Base-by-base conservation (phyloP, 2,888 invertebrate genomes). In the Cosmia trapezina region DNA sequence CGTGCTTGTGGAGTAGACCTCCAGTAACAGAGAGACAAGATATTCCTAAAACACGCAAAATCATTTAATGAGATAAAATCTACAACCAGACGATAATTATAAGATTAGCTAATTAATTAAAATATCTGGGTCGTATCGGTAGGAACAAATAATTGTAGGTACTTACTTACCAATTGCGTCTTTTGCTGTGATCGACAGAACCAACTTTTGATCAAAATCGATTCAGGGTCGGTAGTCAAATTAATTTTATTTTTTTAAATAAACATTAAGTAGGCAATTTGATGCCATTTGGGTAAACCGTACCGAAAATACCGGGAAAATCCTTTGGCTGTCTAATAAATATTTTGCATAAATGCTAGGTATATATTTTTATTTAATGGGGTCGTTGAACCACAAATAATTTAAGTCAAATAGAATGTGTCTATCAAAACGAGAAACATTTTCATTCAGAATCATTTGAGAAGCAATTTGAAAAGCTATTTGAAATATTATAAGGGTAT, bases 51-150 rank as follows among this genome's bases (percentile, higher is more conserved):
- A 43, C 47, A 53, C 41, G 41, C 45, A 41, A 53, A 47, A 59
- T 78, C 62, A 71, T 63, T 14, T 62, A 19, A 19, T 14, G 22
- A n/a, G 61, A 75, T 65, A 78, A 49, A 59, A 63, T 75, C 59
- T 49, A 60, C n/a, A 37, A 60, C 51, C 45, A 76, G 41, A 69
- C 69, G 37, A 41, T 43, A n/a, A n/a, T n/a, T n/a, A 47, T 64
- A 14, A 56, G 60, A 66, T 81, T 80, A 80, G 56, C 2, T 53
- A 59, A 72, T 76, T 62, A 56, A 47, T 72, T 61, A 6, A 63
- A 67, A 67, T 37, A 66, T 63, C 66, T 70, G 22, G 45, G 61
- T 37, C 80, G 61, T 71, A 62, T 68, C 57, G 74, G 2, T 61
- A 22, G n/a, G 45, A 41, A 43, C n/a, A 47, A 41, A 65, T 33